These are phyloP conservation scores for Colinus virginianus DNA, from an alignment of 2,113 vertebrate species.

Conservation along the genomic window DNA sequence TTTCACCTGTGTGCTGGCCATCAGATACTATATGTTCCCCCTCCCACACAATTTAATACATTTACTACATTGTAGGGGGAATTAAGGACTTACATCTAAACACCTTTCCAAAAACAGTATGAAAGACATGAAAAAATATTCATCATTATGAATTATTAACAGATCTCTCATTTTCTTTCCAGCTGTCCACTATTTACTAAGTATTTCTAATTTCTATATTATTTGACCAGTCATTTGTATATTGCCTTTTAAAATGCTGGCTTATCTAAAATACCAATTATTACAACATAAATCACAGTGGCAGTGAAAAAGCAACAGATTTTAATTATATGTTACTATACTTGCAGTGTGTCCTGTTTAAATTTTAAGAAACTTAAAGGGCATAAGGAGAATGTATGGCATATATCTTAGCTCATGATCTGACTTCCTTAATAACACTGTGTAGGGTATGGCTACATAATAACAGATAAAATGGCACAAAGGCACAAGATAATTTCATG, in stretches of 20 bases:
- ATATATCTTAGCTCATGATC: not conserved
- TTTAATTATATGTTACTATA: not conserved
- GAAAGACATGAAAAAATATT: constrained; percentile 24
- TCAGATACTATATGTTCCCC: not conserved
- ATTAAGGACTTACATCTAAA: constrained; percentile 1
- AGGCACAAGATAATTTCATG: not conserved
- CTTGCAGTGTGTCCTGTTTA: not conserved
- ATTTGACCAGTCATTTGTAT: not conserved
- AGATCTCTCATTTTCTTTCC: not conserved
- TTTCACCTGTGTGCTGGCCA: constrained; percentile 5
- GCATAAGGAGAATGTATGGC: not conserved
- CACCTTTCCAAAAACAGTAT: constrained; percentile 40
- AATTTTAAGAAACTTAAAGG: constrained; percentile 13
- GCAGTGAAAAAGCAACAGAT: constrained; percentile 1
- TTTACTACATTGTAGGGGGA: not conserved
- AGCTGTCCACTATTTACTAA: not conserved
- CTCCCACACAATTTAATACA: not conserved
- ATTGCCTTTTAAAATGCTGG: not conserved
- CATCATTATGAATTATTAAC: not conserved
- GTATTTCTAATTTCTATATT: too few relatives aligned
- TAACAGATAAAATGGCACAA: not conserved
- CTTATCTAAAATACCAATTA: not conserved
- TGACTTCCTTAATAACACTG: not conserved
- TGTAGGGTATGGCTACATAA: not conserved
- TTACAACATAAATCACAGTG: not conserved